Conservation (phyloP, 2,113 vertebrate genomes). For the Labeo rohita region DNA sequence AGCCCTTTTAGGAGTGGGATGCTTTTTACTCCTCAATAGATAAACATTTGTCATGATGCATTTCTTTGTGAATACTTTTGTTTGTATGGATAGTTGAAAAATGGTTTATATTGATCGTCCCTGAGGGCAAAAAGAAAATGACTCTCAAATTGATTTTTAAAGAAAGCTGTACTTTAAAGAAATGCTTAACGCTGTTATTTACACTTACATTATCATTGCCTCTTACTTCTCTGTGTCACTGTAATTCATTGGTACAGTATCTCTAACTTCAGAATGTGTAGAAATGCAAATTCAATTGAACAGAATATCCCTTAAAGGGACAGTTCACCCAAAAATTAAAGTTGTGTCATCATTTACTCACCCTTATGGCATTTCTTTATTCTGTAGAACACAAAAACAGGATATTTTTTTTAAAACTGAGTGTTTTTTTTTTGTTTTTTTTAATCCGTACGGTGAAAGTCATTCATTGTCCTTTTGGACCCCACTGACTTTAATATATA, state of each 20-base stretch:
- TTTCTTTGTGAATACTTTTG: constrained; percentile 1
- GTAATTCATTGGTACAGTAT: background rate
- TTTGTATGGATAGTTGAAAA: background rate
- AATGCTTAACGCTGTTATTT: background rate
- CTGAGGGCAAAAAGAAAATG: background rate
- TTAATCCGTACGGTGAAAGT: background rate
- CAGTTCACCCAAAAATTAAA: background rate
- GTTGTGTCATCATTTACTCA: background rate
- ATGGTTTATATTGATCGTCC: background rate
- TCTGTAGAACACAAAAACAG: too few relatives aligned
- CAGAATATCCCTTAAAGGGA: background rate
- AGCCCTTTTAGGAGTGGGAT: background rate
- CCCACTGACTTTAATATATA: background rate
- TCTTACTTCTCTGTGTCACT: background rate
- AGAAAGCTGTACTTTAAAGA: background rate
- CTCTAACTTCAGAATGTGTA: background rate
- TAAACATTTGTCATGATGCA: background rate
- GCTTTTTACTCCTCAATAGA: constrained; percentile 5
- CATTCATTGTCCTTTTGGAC: background rate
- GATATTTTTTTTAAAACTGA: too few relatives aligned
- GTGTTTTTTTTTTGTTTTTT: too few relatives aligned
- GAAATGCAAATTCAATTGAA: background rate
- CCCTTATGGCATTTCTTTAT: too few relatives aligned
- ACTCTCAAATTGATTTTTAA: constrained; percentile 52
- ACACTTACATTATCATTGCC: background rate